phyloP scores from a whole-genome alignment of 1,140 invertebrate genomes.

The Brevipalpus yothersi region DNA sequence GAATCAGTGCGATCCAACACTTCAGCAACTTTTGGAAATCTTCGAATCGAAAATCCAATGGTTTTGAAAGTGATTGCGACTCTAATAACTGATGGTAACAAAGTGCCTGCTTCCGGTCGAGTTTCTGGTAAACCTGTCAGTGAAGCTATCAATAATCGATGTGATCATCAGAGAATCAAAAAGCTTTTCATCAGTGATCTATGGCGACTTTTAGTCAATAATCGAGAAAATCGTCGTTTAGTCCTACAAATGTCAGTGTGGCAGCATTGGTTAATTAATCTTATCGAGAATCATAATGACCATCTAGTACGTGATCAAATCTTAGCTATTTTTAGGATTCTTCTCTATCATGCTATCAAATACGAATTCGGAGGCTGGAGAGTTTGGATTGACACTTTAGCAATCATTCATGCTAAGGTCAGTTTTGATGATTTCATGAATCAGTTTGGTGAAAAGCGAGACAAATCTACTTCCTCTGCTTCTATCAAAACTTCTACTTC shows the following conservation, averaged over 20 bases:
- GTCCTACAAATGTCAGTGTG: slow-evolving; percentile 99
- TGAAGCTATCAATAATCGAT: not conserved
- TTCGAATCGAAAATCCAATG: slow-evolving; percentile 32
- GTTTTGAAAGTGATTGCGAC: slow-evolving; percentile 95
- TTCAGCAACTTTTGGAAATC: not conserved
- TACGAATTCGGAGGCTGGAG: slow-evolving; percentile 99
- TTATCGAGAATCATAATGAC: slow-evolving; percentile 78
- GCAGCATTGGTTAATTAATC: slow-evolving; percentile 98
- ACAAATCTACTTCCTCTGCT: not conserved
- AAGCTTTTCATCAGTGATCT: slow-evolving; percentile 91
- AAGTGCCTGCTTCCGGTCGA: not conserved
- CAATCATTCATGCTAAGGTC: slow-evolving; percentile 97
- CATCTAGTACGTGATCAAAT: slow-evolving; percentile 93
- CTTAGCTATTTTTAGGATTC: slow-evolving; percentile 83
- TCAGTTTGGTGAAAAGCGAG: not conserved
- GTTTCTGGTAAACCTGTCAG: not conserved
- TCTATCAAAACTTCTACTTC: not conserved
- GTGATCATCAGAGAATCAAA: slow-evolving; percentile 1
- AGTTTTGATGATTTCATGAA: slow-evolving; percentile 11
- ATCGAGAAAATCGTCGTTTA: slow-evolving; percentile 58
- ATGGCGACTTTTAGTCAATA: slow-evolving; percentile 87
- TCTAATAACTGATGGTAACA: slow-evolving; percentile 15
- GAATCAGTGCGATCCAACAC: not conserved
- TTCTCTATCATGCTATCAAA: slow-evolving; percentile 95
- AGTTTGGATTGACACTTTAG: slow-evolving; percentile 97